Evolutionary conservation across 2,113 vertebrate genomes (phyloP).

Genomic region (Pterocles orientalis): DNA sequence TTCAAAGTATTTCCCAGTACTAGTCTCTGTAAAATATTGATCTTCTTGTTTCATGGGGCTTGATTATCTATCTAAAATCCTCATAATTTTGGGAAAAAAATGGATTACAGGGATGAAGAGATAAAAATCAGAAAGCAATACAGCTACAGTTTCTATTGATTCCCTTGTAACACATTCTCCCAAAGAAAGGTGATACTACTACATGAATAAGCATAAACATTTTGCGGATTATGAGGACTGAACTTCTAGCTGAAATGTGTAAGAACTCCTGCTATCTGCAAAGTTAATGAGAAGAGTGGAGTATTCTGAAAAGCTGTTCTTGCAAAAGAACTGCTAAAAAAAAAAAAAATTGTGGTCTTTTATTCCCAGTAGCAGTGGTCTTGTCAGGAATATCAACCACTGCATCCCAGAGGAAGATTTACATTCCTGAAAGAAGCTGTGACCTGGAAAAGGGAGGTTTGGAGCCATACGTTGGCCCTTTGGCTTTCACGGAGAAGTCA

Average conservation of each 20-base stretch:
- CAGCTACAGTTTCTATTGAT: not conserved
- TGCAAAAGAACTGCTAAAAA: not conserved
- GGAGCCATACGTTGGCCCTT: not conserved
- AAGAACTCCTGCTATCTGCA: not conserved
- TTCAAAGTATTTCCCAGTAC: not conserved
- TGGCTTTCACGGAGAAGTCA: not conserved
- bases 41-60: not conserved
- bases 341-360: not conserved
- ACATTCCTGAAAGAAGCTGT: constrained; percentile 23
- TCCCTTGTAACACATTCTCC: not conserved
- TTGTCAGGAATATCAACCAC: constrained; percentile 41
- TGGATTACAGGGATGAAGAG: not conserved
- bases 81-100: not conserved
- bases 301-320: not conserved
- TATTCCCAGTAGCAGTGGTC: not conserved
- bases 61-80: not conserved
- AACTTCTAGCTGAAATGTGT: not conserved
- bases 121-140: not conserved
- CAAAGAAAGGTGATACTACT: not conserved
- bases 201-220: not conserved
- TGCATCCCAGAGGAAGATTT: not conserved
- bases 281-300: not conserved
- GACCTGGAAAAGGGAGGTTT: constrained; percentile 9
- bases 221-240: not conserved
- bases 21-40: not conserved